A percentile compares a stretch with the other conserved stretches of the same genome.
These are phyloP conservation scores for Elaphurus davidianus DNA, from an alignment of 2,113 vertebrate species.

Conservation along the genomic window DNA sequence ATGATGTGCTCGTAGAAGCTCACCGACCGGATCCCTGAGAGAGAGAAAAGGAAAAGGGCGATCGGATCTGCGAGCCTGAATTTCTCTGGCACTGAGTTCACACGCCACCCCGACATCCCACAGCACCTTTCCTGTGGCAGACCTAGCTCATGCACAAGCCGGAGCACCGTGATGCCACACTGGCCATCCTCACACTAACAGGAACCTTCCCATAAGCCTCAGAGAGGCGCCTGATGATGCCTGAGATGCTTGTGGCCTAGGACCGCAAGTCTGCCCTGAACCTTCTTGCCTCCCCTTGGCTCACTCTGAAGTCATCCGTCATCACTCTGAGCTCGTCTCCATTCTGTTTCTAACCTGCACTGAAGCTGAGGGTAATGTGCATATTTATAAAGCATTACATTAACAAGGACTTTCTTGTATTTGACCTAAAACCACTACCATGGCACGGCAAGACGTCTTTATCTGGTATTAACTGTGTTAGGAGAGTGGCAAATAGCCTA, in stretches of 20 bases:
- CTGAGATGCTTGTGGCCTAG: background rate
- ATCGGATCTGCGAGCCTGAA: background rate
- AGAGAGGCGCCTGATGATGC: background rate
- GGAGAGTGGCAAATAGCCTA: background rate
- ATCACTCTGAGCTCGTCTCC: background rate
- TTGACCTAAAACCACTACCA: background rate
- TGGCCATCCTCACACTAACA: background rate
- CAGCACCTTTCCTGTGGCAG: background rate
- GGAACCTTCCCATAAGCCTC: background rate
- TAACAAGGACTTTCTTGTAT: background rate
- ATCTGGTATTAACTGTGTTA: background rate
- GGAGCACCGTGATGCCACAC: background rate
- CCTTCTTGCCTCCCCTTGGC: background rate
- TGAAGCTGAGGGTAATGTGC: background rate
- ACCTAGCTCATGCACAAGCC: background rate
- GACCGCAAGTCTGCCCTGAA: background rate
- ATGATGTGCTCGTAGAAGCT: conserved; percentile 99
- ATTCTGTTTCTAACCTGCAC: background rate
- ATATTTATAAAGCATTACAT: background rate
- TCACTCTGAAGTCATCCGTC: background rate
- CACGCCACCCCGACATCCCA: background rate
- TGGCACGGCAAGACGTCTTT: background rate
- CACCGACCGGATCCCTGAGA: conserved; percentile 94
- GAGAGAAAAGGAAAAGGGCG: background rate
- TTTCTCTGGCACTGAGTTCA: background rate